Conservation (phyloP, 1,140 invertebrate genomes). For the Trachelipus rathkii region DNA sequence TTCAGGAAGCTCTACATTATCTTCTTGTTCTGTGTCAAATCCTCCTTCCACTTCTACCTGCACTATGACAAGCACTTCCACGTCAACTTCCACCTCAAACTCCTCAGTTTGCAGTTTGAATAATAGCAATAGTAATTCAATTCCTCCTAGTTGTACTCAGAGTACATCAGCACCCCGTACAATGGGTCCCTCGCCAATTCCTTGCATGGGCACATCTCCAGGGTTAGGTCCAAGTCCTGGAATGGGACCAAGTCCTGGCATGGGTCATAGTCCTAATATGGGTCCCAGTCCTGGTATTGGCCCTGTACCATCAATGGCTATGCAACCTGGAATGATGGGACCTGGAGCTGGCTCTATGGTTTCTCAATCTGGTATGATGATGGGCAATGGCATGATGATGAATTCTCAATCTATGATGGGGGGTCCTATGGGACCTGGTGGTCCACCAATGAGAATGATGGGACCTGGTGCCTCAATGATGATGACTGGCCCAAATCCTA, state of each 20-base stretch:
- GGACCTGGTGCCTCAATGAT: slow-evolving; percentile 59
- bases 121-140: slow-evolving; percentile 48
- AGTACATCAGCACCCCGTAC: slow-evolving; percentile 46
- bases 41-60: neutral
- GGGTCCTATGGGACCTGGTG: slow-evolving; percentile 45
- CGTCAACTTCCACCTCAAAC: slow-evolving; percentile 5
- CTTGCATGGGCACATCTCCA: slow-evolving; percentile 42
- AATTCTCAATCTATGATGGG: slow-evolving; percentile 42
- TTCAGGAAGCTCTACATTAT: neutral
- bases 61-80: neutral
- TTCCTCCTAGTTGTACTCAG: slow-evolving; percentile 47
- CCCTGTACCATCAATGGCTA: slow-evolving; percentile 42
- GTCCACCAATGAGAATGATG: slow-evolving; percentile 44
- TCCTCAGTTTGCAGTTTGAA: slow-evolving; percentile 41
- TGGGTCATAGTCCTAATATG: slow-evolving; percentile 43
- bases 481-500: slow-evolving; percentile 47
- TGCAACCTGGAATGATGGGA: slow-evolving; percentile 50
- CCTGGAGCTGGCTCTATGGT: slow-evolving; percentile 49
- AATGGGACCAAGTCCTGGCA: slow-evolving; percentile 42
- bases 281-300: slow-evolving; percentile 38
- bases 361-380: slow-evolving; percentile 45
- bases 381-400: slow-evolving; percentile 49
- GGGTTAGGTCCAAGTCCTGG: slow-evolving; percentile 49
- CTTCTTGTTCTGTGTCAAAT: neutral
- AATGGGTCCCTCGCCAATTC: slow-evolving; percentile 39